Evolutionary conservation across 2,888 invertebrate genomes (phyloP).

Genomic region (Tricholauxania praeusta): DNA sequence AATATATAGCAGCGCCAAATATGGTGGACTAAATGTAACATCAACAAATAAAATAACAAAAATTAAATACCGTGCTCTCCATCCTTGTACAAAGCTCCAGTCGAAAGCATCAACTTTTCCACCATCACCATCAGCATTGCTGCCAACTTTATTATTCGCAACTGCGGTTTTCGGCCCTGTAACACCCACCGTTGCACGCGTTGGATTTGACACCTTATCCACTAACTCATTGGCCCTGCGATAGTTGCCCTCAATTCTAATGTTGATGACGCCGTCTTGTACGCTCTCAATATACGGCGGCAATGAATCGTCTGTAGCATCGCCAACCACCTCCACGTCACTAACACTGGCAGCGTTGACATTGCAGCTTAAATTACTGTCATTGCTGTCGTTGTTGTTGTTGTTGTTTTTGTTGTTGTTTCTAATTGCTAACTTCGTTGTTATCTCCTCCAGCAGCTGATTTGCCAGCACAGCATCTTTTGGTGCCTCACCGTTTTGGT

Average conservation of each 20-base stretch:
- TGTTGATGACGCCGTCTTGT: constrained; percentile 72
- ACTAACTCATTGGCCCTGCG: constrained; percentile 74
- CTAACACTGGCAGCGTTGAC: constrained; percentile 24
- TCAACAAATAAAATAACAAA: not conserved
- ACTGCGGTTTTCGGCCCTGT: not conserved
- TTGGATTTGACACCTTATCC: constrained; percentile 67
- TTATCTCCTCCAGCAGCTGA: constrained; percentile 38
- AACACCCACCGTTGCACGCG: constrained; percentile 57
- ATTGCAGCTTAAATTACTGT: constrained; percentile 10
- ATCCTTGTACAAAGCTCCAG: constrained; percentile 82
- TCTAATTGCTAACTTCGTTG: constrained; percentile 14
- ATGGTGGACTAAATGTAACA: not conserved
- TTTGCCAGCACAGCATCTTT: constrained; percentile 43
- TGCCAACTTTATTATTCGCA: not conserved
- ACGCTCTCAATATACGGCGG: constrained; percentile 68
- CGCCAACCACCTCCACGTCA: constrained; percentile 33
- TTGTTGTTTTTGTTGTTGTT: constrained; percentile 35
- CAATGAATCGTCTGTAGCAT: constrained; percentile 60
- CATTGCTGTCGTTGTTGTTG: constrained; percentile 17
- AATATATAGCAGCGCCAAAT: too few species aligned
- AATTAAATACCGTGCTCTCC: constrained; percentile 74
- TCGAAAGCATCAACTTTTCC: constrained; percentile 70
- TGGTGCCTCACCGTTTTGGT: constrained; percentile 36
- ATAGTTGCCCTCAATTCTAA: constrained; percentile 74
- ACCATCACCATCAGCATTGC: constrained; percentile 40